Evolutionary conservation across 2,888 invertebrate species (phyloP).

Genomic region (Hypena proboscidalis): DNA sequence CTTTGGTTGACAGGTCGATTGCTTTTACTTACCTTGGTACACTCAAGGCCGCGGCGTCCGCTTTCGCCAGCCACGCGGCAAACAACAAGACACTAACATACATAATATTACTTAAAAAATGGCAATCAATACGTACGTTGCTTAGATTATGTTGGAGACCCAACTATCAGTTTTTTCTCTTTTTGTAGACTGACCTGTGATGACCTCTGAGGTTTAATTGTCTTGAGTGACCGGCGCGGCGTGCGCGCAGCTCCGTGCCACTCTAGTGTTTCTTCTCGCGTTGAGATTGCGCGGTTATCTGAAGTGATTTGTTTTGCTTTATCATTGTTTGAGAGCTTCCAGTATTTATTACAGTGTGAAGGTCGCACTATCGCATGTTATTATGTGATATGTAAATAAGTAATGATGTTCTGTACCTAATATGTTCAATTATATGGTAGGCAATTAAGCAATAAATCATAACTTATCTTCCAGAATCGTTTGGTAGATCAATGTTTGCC

Average conservation of each 20-base stretch:
- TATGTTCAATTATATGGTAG: neutral
- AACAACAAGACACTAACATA: slow-evolving; percentile 23
- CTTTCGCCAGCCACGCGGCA: slow-evolving; percentile 24
- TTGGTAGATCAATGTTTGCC: too few species aligned
- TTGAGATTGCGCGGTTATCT: slow-evolving; percentile 45
- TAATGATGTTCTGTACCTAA: neutral
- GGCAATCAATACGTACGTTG: slow-evolving; percentile 39
- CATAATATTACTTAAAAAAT: slow-evolving; percentile 19
- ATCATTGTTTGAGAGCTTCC: slow-evolving; percentile 39
- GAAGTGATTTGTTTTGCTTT: slow-evolving; percentile 28
- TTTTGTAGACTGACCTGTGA: slow-evolving; percentile 12
- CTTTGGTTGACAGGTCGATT: too few species aligned
- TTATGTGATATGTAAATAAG: slow-evolving; percentile 7
- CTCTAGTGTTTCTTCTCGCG: slow-evolving; percentile 22
- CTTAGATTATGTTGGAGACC: slow-evolving; percentile 1
- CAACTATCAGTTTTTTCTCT: slow-evolving; percentile 12
- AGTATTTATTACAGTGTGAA: slow-evolving; percentile 18
- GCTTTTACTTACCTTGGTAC: slow-evolving; percentile 42
- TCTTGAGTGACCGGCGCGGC: slow-evolving; percentile 2
- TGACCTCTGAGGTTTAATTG: slow-evolving; percentile 23
- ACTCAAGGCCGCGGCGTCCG: slow-evolving; percentile 53
- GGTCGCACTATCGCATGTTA: slow-evolving; percentile 12
- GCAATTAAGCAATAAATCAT: too few species aligned
- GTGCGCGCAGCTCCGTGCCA: slow-evolving; percentile 5
- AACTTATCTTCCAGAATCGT: too few species aligned